Evolutionary conservation across 2,113 vertebrate species (phyloP), one percentile per base, ranked within the genome.

Genomic region (Crotalus viridis): DNA sequence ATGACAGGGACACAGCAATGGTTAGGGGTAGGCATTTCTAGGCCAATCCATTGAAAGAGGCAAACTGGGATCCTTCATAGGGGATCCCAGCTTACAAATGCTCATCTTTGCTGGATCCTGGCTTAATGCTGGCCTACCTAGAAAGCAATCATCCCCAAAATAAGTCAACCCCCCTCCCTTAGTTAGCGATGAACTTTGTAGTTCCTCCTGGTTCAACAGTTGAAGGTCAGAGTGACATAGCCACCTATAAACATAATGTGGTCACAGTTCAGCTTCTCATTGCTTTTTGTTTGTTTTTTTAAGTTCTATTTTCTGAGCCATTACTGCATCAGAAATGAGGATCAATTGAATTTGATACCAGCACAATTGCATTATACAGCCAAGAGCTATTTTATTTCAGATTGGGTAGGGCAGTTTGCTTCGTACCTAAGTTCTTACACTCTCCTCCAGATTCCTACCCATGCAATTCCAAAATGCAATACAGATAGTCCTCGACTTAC

Each of bases 251-350:
- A 85, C 39, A 33, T 33, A 6, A n/a, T 26, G 46, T 26, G 69
- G 74, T 56, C 22, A 0, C 24, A 13, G 88, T 89, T 39, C 10
- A 55, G 55, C 92, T 89, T 81, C n/a, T 19, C 33, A 19, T 2
- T 81, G 15, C 19, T n/a, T n/a, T 59, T 57, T 26, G 64, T 69
- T 69, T 39, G 69, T 39, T 39, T 28, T 89, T 88, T 57, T 1
- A 10, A 22, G 43, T 57, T 43, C 54, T 89, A 4, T 89, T 85
- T 89, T 88, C 88, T 26, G 88, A 85, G 24, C 88, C 92, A 93
- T 89, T 93, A 93, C 88, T 59, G 88, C 88, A 93, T 90, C 92
- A 89, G 55, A 93, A 89, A 93, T 26, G n/a, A 85, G 85, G 69
- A 90, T n/a, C 64, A 88, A 93, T 90, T 93, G 88, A 90, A 90